Conservation (phyloP, 1,140 invertebrate genomes). For the Muscidifurax raptorellus region DNA sequence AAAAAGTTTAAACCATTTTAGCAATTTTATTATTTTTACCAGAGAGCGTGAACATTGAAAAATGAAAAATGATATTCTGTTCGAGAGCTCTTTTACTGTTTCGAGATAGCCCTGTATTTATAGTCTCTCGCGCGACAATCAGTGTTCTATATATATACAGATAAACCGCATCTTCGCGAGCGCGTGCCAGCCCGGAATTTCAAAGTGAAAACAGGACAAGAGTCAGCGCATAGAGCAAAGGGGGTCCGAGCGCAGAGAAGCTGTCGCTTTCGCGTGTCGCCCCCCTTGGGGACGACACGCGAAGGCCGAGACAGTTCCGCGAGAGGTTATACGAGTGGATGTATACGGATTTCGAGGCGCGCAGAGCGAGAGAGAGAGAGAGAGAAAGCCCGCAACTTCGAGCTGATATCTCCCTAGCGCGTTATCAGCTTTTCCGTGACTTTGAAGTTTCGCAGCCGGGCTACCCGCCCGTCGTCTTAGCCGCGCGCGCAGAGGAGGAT, state of each 20-base stretch:
- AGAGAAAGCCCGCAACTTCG: neutral
- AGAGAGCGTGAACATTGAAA: too few species aligned
- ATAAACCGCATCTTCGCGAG: neutral
- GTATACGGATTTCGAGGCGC: neutral
- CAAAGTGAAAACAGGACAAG: neutral
- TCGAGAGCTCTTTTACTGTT: too few species aligned
- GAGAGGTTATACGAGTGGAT: neutral
- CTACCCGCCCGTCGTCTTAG: neutral
- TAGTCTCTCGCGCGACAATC: too few species aligned
- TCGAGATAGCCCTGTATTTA: too few species aligned
- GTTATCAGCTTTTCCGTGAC: constrained; percentile 47
- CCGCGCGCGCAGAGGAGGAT: neutral
- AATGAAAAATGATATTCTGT: too few species aligned
- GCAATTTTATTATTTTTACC: too few species aligned
- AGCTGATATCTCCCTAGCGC: constrained; percentile 14
- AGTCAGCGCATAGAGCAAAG: too few species aligned
- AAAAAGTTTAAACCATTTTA: too few species aligned
- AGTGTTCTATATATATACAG: too few species aligned
- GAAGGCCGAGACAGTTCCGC: neutral
- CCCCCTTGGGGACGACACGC: neutral
- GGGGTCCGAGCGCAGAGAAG: too few species aligned
- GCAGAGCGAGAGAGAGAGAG: neutral
- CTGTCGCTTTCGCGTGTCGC: neutral
- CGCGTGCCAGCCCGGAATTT: neutral
- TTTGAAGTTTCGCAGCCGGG: constrained; percentile 21